These are phyloP conservation scores for Dipus sagitta DNA, from an alignment of 2,797 vertebrate species.

Conservation along the genomic window DNA sequence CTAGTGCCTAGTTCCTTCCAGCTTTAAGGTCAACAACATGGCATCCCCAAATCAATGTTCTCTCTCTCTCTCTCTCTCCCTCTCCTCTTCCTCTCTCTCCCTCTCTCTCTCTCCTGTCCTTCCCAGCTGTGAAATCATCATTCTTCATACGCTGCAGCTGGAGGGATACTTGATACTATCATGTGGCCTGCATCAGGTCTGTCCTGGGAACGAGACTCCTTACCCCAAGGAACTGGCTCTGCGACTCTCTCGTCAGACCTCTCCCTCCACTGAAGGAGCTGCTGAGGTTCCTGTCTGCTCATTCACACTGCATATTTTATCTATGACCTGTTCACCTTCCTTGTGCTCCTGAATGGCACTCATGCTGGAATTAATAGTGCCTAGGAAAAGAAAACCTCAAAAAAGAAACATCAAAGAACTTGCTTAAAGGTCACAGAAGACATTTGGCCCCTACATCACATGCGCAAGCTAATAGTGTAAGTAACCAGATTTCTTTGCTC, in stretches of 20 bases:
- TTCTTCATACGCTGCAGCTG: background rate
- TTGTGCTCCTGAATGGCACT: background rate
- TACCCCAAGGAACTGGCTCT: background rate
- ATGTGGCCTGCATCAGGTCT: background rate
- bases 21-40: background rate
- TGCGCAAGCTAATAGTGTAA: background rate
- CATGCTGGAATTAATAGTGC: background rate
- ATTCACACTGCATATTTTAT: background rate
- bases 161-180: background rate
- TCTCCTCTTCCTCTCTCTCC: background rate
- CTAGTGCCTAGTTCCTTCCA: background rate
- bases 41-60: no score
- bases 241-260: background rate
- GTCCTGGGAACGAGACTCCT: background rate
- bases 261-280: background rate
- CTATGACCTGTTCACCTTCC: background rate
- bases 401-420: background rate
- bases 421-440: background rate
- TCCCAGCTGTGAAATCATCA: background rate
- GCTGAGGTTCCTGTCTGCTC: background rate
- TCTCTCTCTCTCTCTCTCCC: background rate
- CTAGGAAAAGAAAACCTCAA: no score
- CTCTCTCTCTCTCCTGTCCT: background rate
- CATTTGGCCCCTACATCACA: background rate
- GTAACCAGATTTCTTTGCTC: background rate